Evolutionary conservation across 2,797 vertebrate species (phyloP), one percentile per base, ranked within the genome.

Genomic region (Carduelis carduelis): DNA sequence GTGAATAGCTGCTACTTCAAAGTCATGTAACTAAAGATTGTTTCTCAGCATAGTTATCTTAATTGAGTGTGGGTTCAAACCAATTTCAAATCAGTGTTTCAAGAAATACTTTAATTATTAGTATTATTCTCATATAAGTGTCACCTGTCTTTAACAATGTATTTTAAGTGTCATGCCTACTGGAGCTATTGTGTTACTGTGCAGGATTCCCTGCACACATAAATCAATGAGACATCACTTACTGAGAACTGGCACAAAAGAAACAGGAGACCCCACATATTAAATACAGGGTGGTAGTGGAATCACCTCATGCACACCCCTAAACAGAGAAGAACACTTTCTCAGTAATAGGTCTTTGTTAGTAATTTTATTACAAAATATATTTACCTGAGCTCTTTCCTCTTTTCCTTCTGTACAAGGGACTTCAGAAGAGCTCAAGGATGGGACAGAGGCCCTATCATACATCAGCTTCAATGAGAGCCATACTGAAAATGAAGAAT

Each of bases 21-120:
- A 97, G 81, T 23, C 55, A 4, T 27, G 49, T 82, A 96, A 55
- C n/a, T 32, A 91, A 91, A 50, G 17, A 1, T 2, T 68, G 47
- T 60, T 92, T 87, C 75, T 57, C 15, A 53, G 66, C 56, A 56
- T 1, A 32, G 23, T 44, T 87, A 23, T 43, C 86, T 63, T 87
- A 90, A 92, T 4, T 87, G 44, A 87, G n/a, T 37, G 19, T 39
- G 52, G 24, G 76, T 79, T 96, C 92, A 91, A 95, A 88, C 59
- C 55, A 85, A 92, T 77, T 95, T 95, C 92, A 93, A 95, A 96
- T 90, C 71, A 95, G 37, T 74, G 32, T 52, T 90, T 64, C 75
- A 85, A 89, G n/a, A 84, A 82, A 50, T 35, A 57, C 39, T 95
- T 95, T 80, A 94, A 97, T 98, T 91, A 94, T 89, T 93, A 93